Evolutionary conservation across 2,113 vertebrate species (phyloP).

Genomic region (Chloebia gouldiae): DNA sequence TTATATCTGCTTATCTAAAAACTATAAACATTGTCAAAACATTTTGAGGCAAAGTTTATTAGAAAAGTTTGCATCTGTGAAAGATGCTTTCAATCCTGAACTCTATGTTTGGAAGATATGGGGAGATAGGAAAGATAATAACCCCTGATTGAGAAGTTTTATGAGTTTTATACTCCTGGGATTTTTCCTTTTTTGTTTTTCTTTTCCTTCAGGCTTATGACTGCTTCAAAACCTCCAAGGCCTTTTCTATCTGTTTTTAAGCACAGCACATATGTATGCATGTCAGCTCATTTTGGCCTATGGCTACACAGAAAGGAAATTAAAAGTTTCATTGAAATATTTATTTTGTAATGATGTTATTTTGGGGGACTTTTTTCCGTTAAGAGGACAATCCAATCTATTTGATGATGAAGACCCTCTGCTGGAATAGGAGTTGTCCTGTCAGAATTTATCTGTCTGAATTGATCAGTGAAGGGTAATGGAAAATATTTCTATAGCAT

Average conservation of each 20-base stretch:
- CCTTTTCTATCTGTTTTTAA: neutral
- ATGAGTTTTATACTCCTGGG: neutral
- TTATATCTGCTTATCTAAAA: neutral
- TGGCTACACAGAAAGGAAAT: neutral
- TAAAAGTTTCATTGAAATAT: neutral
- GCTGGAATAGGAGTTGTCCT: neutral
- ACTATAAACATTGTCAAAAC: neutral
- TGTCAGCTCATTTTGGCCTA: neutral
- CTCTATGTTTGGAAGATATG: neutral
- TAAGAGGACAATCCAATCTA: neutral
- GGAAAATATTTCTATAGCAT: neutral
- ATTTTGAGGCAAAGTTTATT: neutral
- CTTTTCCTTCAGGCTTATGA: neutral
- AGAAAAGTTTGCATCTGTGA: neutral
- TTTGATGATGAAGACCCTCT: neutral
- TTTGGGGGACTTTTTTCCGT: neutral
- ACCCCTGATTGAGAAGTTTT: neutral
- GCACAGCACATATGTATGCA: neutral
- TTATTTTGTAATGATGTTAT: neutral
- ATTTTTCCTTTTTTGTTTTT: neutral
- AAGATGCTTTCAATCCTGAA: neutral
- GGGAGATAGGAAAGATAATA: neutral
- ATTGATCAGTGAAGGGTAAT: neutral
- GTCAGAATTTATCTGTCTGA: neutral
- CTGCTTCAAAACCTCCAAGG: neutral